A percentile compares a stretch with the other conserved stretches of the same genome.
Conservation (phyloP, 2,888 invertebrate genomes). For the Argyresthia goedartella region DNA sequence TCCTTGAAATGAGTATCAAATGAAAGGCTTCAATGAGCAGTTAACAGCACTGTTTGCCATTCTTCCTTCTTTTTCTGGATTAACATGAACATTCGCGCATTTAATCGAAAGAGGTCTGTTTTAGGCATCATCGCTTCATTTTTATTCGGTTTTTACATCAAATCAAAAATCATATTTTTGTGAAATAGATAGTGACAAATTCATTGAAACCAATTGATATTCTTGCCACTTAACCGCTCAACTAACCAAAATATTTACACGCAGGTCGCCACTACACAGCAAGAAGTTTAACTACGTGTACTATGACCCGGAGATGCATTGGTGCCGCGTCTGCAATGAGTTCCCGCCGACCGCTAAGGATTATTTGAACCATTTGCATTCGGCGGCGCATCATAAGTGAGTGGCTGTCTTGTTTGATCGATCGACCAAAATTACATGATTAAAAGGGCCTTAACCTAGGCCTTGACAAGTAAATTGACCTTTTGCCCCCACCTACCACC, state of each 20-base stretch:
- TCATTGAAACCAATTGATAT: too few species aligned
- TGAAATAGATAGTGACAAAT: too few species aligned
- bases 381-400: conserved; percentile 79
- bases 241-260: background rate
- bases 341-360: conserved; percentile 91
- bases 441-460: background rate
- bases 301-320: conserved; percentile 91
- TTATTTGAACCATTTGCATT: conserved; percentile 86
- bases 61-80: too few species aligned
- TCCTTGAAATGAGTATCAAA: too few species aligned
- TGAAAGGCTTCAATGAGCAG: too few species aligned
- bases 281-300: conserved; percentile 82
- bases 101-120: too few species aligned
- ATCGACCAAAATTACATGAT: background rate
- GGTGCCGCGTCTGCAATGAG: conserved; percentile 89
- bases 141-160: too few species aligned
- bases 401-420: conserved; percentile 13
- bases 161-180: too few species aligned
- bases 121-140: too few species aligned
- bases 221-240: background rate
- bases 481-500: background rate
- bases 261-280: conserved; percentile 46
- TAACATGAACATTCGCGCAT: too few species aligned
- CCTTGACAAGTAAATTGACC: background rate
- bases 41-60: too few species aligned